Evolutionary conservation across 2,113 vertebrate genomes (phyloP).

Genomic region (Fulica atra): DNA sequence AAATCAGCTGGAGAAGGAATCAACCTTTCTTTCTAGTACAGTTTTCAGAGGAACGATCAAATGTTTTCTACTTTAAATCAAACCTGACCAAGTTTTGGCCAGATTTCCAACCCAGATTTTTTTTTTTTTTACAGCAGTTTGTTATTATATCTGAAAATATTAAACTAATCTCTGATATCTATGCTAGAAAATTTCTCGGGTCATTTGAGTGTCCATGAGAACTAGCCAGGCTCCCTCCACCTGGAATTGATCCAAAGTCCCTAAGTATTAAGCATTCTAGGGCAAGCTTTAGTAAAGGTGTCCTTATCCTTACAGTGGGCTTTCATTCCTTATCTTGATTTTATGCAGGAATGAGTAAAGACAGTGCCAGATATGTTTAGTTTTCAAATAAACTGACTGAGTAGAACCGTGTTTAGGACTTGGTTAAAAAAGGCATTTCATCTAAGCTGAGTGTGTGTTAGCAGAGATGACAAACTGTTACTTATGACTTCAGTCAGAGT

Average conservation of each 20-base stretch:
- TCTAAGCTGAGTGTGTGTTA: background rate
- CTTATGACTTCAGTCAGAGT: background rate
- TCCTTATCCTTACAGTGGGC: background rate
- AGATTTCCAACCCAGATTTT: background rate
- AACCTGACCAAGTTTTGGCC: background rate
- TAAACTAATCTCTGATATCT: background rate
- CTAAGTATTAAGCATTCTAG: background rate
- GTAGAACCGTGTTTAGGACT: background rate
- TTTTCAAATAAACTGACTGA: background rate
- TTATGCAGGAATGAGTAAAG: background rate
- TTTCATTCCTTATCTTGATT: background rate
- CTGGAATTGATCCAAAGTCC: background rate
- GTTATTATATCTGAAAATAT: background rate
- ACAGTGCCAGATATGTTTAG: background rate
- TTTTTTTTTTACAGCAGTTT: background rate
- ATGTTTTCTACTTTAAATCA: background rate
- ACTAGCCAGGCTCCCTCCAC: background rate
- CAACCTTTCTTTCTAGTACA: background rate
- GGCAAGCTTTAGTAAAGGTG: background rate
- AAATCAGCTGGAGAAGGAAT: background rate
- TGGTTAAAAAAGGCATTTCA: background rate
- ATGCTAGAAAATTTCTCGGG: background rate
- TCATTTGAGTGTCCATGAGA: background rate
- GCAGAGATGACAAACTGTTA: background rate
- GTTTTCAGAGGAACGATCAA: background rate